phyloP scores from a whole-genome alignment of 2,113 vertebrate species.

The Hypocryptadius cinnamomeus region DNA sequence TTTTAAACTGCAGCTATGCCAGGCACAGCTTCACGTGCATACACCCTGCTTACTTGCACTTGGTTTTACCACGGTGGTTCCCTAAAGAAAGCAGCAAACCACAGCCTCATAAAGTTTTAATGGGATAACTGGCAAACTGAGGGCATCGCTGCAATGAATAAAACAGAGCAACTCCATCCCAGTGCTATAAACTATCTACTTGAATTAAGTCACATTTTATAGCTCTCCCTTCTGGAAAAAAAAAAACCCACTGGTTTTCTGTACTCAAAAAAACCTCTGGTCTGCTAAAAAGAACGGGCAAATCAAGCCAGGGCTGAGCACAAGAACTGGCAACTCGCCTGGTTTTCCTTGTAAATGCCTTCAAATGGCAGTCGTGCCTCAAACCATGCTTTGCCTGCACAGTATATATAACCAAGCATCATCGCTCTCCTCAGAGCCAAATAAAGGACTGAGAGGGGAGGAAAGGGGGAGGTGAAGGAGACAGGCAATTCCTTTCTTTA shows the following conservation, averaged over 20 bases:
- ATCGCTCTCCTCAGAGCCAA: background rate
- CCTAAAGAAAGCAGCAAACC: background rate
- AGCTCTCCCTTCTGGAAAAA: background rate
- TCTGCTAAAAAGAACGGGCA: background rate
- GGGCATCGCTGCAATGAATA: background rate
- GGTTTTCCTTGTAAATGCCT: slow-evolving; percentile 45
- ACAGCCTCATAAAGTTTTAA: background rate
- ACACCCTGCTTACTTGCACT: background rate
- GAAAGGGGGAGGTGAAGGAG: background rate
- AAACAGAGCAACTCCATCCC: background rate
- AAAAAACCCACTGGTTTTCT: background rate
- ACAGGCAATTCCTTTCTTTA: background rate
- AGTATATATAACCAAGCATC: slow-evolving; percentile 4
- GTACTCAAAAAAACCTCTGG: background rate
- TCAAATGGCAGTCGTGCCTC: slow-evolving; percentile 46
- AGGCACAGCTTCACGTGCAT: background rate
- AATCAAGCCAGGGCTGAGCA: background rate
- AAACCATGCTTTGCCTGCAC: background rate
- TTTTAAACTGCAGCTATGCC: background rate
- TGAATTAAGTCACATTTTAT: background rate
- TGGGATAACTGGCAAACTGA: background rate
- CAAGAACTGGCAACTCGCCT: slow-evolving; percentile 37
- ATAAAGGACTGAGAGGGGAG: background rate
- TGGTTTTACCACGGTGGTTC: background rate
- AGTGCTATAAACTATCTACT: background rate